These are phyloP conservation scores for Pygocentrus nattereri DNA, from an alignment of 2,797 vertebrate genomes.

Conservation along the genomic window DNA sequence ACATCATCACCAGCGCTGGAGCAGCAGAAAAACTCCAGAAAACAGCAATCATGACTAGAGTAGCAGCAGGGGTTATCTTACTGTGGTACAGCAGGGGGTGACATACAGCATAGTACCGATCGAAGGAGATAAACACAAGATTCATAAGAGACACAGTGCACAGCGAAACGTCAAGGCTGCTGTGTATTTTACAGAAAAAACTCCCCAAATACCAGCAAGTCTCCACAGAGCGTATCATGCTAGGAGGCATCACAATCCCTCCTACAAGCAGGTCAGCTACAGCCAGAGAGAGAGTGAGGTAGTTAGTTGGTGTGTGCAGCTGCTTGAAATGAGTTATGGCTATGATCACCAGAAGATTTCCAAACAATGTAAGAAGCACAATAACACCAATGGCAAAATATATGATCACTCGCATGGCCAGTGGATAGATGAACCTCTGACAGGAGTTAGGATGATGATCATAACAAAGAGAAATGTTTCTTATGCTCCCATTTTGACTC, in stretches of 20 bases:
- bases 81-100: conserved; percentile 47
- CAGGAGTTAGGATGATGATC: conserved; percentile 5
- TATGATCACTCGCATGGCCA: background rate
- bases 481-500: background rate
- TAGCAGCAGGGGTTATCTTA: conserved; percentile 57
- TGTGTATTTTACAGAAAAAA: conserved; percentile 4
- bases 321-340: conserved; percentile 56
- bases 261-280: conserved; percentile 56
- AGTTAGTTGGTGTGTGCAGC: conserved; percentile 56
- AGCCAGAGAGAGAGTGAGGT: conserved; percentile 49
- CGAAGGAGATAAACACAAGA: conserved; percentile 4
- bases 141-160: background rate
- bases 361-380: conserved; percentile 54
- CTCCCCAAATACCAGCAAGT: conserved; percentile 44
- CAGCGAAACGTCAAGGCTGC: background rate
- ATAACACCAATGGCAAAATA: conserved; percentile 23
- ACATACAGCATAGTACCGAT: conserved; percentile 26
- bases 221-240: conserved; percentile 73
- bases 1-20: conserved; percentile 77
- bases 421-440: background rate
- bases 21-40: conserved; percentile 72
- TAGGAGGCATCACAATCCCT: conserved; percentile 60
- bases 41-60: conserved; percentile 68
- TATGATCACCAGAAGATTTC: conserved; percentile 59
- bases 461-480: background rate